Evolutionary conservation across 92 coral and sea anemone species (phyloP).

Genomic region (Siderastrea siderea): DNA sequence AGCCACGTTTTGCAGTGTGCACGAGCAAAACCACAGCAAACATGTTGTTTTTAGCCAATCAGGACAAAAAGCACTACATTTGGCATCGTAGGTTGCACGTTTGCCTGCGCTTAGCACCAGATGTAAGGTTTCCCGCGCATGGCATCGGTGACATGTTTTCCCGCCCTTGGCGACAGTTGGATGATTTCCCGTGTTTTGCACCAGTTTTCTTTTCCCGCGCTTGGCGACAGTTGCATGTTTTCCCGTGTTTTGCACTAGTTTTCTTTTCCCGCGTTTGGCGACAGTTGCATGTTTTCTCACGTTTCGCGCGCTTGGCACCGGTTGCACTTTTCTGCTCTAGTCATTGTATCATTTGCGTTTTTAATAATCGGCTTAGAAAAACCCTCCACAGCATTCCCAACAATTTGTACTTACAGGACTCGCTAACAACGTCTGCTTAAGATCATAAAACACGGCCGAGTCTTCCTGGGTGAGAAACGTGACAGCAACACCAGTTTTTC

Average conservation of each 20-base stretch:
- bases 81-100: too few relatives aligned
- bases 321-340: neutral
- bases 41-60: neutral
- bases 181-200: neutral
- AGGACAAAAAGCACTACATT: neutral
- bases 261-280: neutral
- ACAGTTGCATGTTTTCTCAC: neutral
- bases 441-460: slow-evolving; percentile 93
- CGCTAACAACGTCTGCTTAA: slow-evolving; percentile 86
- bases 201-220: neutral
- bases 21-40: neutral
- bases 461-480: slow-evolving; percentile 92
- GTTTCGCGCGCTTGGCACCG: neutral
- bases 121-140: neutral
- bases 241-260: neutral
- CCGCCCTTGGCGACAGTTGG: neutral
- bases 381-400: neutral
- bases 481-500: slow-evolving; percentile 94
- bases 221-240: neutral
- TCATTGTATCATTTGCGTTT: too few relatives aligned
- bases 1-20: too few relatives aligned
- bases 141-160: neutral
- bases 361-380: neutral
- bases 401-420: slow-evolving; percentile 83
- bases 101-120: neutral